A percentile compares a stretch with the other conserved stretches of the same genome.
These are phyloP conservation scores for Craseonycteris thonglongyai DNA, from an alignment of 2,113 vertebrate species.

Conservation along the genomic window DNA sequence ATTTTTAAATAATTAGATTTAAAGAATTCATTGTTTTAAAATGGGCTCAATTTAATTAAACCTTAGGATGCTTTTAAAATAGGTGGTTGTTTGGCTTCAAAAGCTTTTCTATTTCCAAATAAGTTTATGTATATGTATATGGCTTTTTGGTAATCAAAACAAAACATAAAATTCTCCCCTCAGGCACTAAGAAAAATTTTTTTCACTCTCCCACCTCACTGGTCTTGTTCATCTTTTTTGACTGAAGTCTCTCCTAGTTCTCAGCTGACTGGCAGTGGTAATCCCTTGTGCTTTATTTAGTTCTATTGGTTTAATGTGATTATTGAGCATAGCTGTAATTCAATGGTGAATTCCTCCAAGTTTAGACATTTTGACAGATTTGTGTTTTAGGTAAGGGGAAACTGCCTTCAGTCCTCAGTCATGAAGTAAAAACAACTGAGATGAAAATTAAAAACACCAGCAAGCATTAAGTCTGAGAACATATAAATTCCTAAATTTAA, in stretches of 20 bases:
- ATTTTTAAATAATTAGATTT: slow-evolving; percentile 17
- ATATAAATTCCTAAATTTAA: background rate
- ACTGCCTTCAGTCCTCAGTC: background rate
- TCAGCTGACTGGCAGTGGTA: background rate
- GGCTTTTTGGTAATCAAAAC: background rate
- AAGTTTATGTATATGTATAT: background rate
- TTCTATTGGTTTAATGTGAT: background rate
- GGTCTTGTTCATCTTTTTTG: background rate
- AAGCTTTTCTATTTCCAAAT: background rate
- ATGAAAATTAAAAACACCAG: background rate
- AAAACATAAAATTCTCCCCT: background rate
- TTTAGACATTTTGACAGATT: background rate
- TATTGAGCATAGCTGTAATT: background rate
- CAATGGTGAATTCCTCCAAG: slow-evolving; percentile 2
- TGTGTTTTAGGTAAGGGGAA: background rate
- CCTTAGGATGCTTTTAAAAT: background rate
- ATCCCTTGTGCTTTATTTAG: background rate
- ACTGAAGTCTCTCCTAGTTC: background rate
- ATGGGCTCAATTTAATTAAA: background rate
- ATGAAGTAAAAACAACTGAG: background rate
- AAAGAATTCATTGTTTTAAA: slow-evolving; percentile 33
- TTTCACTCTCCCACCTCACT: background rate
- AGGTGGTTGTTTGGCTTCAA: background rate
- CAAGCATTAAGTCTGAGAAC: background rate
- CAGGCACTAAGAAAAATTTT: background rate